Percentiles rank a stretch among this genome's conserved stretches.
Evolutionary conservation across 2,797 vertebrate species (phyloP).

Genomic region (Ceryle rudis): DNA sequence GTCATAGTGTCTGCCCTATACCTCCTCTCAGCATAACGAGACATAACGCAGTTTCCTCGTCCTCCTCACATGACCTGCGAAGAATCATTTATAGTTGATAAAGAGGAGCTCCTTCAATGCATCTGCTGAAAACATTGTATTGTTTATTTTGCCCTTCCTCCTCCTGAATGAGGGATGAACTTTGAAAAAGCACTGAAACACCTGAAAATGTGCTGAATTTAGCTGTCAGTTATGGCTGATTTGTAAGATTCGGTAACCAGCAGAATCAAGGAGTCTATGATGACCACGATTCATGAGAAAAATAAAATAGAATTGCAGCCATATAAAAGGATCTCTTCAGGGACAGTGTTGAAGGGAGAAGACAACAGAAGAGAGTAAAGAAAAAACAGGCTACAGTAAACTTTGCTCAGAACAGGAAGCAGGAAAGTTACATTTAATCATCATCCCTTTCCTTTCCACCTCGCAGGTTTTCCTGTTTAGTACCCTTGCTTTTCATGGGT

Average conservation of each 20-base stretch:
- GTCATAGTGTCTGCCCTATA: conserved; percentile 91
- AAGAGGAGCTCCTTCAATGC: conserved; percentile 40
- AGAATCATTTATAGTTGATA: conserved; percentile 78
- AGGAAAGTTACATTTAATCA: neutral
- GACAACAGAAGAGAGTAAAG: neutral
- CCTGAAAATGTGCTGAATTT: neutral
- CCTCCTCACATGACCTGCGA: conserved; percentile 93
- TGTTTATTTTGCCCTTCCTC: neutral
- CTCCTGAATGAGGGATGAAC: neutral
- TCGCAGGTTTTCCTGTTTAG: neutral
- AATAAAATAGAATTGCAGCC: neutral
- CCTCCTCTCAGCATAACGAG: conserved; percentile 87
- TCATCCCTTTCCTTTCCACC: neutral
- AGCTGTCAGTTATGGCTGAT: neutral
- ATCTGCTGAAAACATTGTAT: neutral
- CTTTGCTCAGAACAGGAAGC: neutral
- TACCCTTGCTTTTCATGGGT: neutral
- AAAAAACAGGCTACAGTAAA: neutral
- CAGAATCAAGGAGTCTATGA: neutral
- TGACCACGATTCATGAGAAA: neutral
- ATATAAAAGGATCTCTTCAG: neutral
- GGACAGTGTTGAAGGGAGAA: neutral
- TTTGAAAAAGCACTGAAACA: neutral
- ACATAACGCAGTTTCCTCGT: conserved; percentile 85
- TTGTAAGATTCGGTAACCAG: neutral